Evolutionary conservation across 2,797 vertebrate genomes (phyloP).

Genomic region (Nannoperca obscura): DNA sequence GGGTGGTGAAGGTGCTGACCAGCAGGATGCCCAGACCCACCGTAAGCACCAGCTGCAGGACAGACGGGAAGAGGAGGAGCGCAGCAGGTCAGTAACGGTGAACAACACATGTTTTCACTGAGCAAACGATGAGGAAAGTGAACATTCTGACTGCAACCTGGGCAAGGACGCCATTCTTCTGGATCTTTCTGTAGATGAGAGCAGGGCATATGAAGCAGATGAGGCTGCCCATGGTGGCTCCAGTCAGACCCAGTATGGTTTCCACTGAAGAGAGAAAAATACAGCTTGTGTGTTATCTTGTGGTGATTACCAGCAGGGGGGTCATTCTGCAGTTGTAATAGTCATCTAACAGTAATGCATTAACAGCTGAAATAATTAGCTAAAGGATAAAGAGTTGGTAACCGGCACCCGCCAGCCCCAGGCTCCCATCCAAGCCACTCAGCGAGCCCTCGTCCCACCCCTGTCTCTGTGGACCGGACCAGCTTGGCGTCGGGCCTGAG

Average conservation of each 20-base stretch:
- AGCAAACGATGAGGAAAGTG: not conserved
- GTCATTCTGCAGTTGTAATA: not conserved
- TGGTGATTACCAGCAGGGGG: not conserved
- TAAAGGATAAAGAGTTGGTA: not conserved
- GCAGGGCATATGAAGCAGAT: conserved; percentile 99
- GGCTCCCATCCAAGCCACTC: conserved; percentile 33
- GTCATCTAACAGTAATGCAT: not conserved
- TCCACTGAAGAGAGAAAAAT: conserved; percentile 87
- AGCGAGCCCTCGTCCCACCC: conserved; percentile 41
- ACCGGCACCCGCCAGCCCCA: conserved; percentile 17
- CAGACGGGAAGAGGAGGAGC: not conserved
- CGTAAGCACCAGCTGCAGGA: conserved; percentile 90
- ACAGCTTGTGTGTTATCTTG: not conserved
- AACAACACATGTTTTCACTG: not conserved
- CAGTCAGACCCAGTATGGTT: conserved; percentile 95
- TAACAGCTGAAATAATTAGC: not conserved
- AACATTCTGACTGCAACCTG: conserved; percentile 84
- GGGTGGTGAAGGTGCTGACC: conserved; percentile 94
- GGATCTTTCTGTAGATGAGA: conserved; percentile 95
- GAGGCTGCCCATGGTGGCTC: conserved; percentile 98
- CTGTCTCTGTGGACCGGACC: conserved; percentile 46
- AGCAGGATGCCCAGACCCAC: conserved; percentile 95
- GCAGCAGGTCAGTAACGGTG: not conserved
- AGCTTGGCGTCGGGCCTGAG: conserved; percentile 73
- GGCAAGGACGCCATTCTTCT: conserved; percentile 90